Base-by-base conservation (phyloP, 2,797 vertebrate species). In the Urosaurus nigricauda region DNA sequence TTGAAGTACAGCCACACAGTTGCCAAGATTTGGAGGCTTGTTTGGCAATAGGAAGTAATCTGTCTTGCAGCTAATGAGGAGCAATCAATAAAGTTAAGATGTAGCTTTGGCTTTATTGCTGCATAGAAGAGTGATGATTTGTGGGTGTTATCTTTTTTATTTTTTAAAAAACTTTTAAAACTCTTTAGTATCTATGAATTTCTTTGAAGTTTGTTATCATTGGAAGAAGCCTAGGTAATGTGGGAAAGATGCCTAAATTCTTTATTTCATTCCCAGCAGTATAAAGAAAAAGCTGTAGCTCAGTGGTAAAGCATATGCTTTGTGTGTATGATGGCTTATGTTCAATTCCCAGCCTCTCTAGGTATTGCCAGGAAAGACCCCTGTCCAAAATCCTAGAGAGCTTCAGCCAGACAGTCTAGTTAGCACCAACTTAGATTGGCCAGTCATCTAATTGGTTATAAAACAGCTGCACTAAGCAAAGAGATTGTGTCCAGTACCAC, bases 1-100 rank as follows among this genome's bases (percentile, higher is more conserved):
- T 12, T 5, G 58, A 87, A 91, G 93, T 77, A 75, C 58, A 70
- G 53, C 88, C 90, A 92, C 88, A 86, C 89, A 79, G 91, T 93
- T 93, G 85, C 89, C 90, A 93, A 91, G 89, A 91, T 93, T 35
- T 82, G 91, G 78, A 88, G 43, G 68, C 68, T 32, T 65, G 19
- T 35, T 85, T 90, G 89, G 24, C 86, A 65, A 90, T 92, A 58
- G 43, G 73, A 8, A 79, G 3, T 70, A 79, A 85, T 9, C 70
- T 29, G 6, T 85, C 29, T 70, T 29, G 53, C 32, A 58, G n/a
- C 53, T 51, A 74, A 73, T 60, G 40, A 58, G 19, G 21, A 63
- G 21, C 60, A 74, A 37, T 75, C 43, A 73, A 68, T 74, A 68
- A 60, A 70, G 12, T 1, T 70, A 32, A 73, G 2, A 43, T 79